Conservation (phyloP, 2,888 invertebrate genomes). For the Leucoma salicis region DNA sequence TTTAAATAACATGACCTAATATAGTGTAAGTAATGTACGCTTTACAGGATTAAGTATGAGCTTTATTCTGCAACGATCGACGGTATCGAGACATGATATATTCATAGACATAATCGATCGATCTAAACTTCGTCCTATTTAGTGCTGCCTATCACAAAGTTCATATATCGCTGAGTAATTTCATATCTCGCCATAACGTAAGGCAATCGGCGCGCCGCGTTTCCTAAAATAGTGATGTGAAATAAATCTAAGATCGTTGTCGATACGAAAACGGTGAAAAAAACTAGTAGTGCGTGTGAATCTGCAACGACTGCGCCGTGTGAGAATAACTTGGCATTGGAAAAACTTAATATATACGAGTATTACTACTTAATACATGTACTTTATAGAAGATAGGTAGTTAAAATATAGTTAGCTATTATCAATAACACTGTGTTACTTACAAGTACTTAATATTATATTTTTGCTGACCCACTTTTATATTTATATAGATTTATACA, state of each 20-base stretch:
- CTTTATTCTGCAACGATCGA: constrained; percentile 41
- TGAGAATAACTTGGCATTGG: constrained; percentile 65
- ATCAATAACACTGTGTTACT: no score
- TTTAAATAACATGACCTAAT: constrained; percentile 47
- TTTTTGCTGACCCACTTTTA: no score
- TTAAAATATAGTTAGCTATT: no score
- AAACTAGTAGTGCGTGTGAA: constrained; percentile 70
- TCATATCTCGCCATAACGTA: constrained; percentile 75
- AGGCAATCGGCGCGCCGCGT: constrained; percentile 63
- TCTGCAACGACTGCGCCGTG: constrained; percentile 64
- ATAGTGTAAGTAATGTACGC: constrained; percentile 44
- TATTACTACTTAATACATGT: no score
- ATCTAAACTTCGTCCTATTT: constrained; percentile 49
- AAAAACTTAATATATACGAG: no score
- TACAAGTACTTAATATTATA: no score
- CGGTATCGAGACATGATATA: constrained; percentile 41
- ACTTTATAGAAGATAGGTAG: no score
- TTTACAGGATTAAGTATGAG: constrained; percentile 36
- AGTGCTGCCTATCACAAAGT: constrained; percentile 47
- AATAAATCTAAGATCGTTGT: constrained; percentile 75
- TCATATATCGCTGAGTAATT: constrained; percentile 64
- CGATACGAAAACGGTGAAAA: constrained; percentile 63
- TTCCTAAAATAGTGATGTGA: constrained; percentile 80
- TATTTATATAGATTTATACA: no score
- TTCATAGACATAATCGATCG: constrained; percentile 46